Percentiles rank a stretch among this genome's conserved stretches.
These are phyloP conservation scores for Globodera rostochiensis DNA, from an alignment of 1,140 invertebrate species.

Conservation along the genomic window DNA sequence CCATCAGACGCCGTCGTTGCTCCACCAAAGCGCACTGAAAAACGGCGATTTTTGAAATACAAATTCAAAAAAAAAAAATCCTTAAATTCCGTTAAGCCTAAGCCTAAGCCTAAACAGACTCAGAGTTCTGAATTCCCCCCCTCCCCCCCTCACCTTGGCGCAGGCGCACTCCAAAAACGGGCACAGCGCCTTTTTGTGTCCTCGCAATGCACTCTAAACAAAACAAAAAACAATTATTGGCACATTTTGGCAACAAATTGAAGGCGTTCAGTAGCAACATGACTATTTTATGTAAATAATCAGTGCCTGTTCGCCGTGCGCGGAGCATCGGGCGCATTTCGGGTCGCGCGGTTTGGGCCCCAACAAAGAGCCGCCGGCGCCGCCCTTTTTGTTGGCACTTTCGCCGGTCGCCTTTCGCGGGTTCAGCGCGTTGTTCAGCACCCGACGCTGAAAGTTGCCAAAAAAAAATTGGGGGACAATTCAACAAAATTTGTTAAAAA, in stretches of 20 bases:
- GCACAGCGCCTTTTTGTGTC: constrained; percentile 53
- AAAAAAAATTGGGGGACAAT: not conserved
- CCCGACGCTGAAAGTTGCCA: constrained; percentile 35
- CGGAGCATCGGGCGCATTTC: constrained; percentile 53
- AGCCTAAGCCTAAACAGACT: too few species aligned
- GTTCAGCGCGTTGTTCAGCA: constrained; percentile 51
- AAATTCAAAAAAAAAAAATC: not conserved
- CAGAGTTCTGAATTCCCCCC: not conserved
- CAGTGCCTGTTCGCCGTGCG: constrained; percentile 45
- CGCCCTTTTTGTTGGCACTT: constrained; percentile 24
- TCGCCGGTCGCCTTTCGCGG: constrained; percentile 34
- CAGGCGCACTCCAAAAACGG: constrained; percentile 46
- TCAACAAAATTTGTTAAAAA: not conserved
- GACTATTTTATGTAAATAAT: too few species aligned
- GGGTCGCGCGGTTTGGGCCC: constrained; percentile 50
- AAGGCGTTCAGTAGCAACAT: too few species aligned
- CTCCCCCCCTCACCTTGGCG: constrained; percentile 32
- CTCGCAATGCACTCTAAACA: constrained; percentile 37
- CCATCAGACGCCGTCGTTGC: constrained; percentile 48
- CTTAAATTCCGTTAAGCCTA: too few species aligned
- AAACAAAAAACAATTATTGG: not conserved
- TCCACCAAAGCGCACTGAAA: constrained; percentile 54
- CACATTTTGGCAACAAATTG: too few species aligned
- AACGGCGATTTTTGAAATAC: not conserved
- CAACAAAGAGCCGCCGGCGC: not conserved